Conservation (phyloP, 2,797 vertebrate genomes). For the Mormyrus hasselquistii region DNA sequence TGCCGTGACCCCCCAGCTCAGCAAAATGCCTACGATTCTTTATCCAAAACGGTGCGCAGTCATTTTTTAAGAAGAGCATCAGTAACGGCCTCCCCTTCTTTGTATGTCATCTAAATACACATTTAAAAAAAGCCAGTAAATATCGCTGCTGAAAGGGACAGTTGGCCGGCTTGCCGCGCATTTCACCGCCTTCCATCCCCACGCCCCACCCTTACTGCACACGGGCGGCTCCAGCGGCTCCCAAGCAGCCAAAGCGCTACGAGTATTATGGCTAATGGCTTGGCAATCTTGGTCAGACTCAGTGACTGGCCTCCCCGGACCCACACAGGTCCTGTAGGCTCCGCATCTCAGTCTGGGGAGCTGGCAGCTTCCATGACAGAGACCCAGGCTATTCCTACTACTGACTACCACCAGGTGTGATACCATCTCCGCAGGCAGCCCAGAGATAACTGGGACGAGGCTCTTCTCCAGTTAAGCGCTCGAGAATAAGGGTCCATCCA, state of each 20-base stretch:
- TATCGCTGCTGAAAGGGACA: background rate
- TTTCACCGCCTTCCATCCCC: background rate
- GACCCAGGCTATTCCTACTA: slow-evolving; percentile 56
- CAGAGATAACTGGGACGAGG: slow-evolving; percentile 68
- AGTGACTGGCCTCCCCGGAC: slow-evolving; percentile 63
- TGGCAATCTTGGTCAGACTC: background rate
- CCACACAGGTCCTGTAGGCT: slow-evolving; percentile 48
- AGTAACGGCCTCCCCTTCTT: background rate
- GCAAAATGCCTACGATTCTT: background rate
- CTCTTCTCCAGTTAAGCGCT: background rate
- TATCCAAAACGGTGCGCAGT: background rate
- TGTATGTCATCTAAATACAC: background rate
- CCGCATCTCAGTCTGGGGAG: slow-evolving; percentile 32
- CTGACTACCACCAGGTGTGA: slow-evolving; percentile 52
- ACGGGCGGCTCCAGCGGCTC: background rate
- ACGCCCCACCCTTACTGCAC: background rate
- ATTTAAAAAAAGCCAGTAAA: background rate
- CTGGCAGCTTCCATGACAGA: slow-evolving; percentile 56
- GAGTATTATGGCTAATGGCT: background rate
- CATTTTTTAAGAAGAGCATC: background rate
- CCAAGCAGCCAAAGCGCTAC: background rate
- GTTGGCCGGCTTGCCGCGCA: background rate
- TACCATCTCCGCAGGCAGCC: slow-evolving; percentile 63
- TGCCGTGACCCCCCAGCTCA: too few relatives aligned
- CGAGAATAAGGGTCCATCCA: background rate